Evolutionary conservation across 1,140 invertebrate species (phyloP).

Genomic region (Zaprionus davidi): DNA sequence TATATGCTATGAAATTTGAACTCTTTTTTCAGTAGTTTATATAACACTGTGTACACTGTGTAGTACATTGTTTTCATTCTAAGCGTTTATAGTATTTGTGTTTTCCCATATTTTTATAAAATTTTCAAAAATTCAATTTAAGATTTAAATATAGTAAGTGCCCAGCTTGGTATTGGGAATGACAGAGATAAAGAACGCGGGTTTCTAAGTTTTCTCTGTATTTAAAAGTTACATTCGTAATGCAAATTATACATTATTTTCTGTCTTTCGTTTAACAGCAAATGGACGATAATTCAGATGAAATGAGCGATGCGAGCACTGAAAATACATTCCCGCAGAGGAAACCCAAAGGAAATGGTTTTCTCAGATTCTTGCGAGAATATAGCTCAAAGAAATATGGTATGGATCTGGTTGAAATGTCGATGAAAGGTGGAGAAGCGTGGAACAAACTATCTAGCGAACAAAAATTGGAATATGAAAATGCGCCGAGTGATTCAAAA

Average conservation of each 20-base stretch:
- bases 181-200: too few relatives aligned
- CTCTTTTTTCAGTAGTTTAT: background rate
- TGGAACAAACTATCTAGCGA: background rate
- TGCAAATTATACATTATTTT: background rate
- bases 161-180: too few relatives aligned
- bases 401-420: background rate
- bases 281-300: background rate
- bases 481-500: background rate
- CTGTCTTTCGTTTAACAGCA: background rate
- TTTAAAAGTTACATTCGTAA: too few relatives aligned
- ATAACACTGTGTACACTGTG: background rate
- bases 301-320: background rate
- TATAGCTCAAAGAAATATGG: background rate
- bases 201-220: too few relatives aligned
- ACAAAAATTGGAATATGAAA: background rate
- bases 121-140: too few relatives aligned
- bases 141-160: background rate
- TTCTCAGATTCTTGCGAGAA: background rate
- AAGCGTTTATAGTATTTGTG: background rate
- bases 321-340: background rate
- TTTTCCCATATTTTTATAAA: too few relatives aligned
- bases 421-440: background rate
- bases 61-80: background rate
- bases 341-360: background rate
- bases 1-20: background rate